phyloP scores from a whole-genome alignment of 2,113 vertebrate species.

The Prietella phreatophila region DNA sequence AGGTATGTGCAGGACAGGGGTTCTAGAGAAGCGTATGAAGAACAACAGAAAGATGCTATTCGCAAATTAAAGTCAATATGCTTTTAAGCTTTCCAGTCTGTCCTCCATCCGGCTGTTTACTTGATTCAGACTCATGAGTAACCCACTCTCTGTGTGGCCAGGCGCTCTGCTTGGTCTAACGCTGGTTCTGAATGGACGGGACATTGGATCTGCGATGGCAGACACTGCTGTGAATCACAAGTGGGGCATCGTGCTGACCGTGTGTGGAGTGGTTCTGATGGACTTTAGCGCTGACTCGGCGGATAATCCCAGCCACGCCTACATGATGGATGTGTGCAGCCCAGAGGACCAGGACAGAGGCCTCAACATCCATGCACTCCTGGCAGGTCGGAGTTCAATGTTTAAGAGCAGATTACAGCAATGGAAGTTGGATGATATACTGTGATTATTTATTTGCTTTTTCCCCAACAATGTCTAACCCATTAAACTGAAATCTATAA shows the following conservation, averaged over 20 bases:
- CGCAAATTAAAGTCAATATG: too few relatives aligned
- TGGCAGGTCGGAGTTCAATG: slow-evolving; percentile 77
- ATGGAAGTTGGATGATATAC: neutral
- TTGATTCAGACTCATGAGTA: neutral
- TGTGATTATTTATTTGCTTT: neutral
- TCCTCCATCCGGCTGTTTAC: neutral
- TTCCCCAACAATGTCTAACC: neutral
- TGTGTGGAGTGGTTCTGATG: slow-evolving; percentile 95
- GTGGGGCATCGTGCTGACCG: slow-evolving; percentile 89
- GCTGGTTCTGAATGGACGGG: slow-evolving; percentile 87
- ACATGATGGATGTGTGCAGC: slow-evolving; percentile 98
- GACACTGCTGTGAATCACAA: slow-evolving; percentile 84
- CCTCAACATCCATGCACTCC: slow-evolving; percentile 90
- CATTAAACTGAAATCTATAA: neutral
- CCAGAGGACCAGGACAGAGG: slow-evolving; percentile 93
- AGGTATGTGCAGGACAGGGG: too few relatives aligned
- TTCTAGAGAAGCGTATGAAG: too few relatives aligned
- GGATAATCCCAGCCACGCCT: slow-evolving; percentile 94
- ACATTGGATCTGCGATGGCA: slow-evolving; percentile 81
- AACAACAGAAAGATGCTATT: too few relatives aligned
- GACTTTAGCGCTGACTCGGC: slow-evolving; percentile 97
- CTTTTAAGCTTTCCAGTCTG: too few relatives aligned
- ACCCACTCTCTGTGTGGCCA: slow-evolving; percentile 51
- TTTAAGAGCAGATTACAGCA: neutral
- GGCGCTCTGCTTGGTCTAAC: slow-evolving; percentile 88